Conservation (phyloP, 1,140 invertebrate species). For the Panagrolaimus sp. region DNA sequence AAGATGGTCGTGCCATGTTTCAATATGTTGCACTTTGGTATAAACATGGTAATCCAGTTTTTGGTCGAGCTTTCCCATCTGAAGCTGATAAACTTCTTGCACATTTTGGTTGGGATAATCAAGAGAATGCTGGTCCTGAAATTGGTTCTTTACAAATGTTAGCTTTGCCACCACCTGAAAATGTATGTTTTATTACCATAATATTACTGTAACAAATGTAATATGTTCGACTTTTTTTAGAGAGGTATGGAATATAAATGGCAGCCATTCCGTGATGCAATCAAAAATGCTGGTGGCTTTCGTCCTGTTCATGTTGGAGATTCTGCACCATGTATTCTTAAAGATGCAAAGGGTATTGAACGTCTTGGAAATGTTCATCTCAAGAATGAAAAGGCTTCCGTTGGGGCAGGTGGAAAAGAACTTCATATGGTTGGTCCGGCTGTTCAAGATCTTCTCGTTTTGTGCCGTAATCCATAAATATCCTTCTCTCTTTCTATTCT, state of each 20-base stretch:
- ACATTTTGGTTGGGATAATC: slow-evolving; percentile 32
- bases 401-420: slow-evolving; percentile 16
- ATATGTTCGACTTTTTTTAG: slow-evolving; percentile 1
- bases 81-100: slow-evolving; percentile 19
- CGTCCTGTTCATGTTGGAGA: slow-evolving; percentile 32
- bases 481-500: no score
- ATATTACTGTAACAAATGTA: background rate
- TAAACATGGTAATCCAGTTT: slow-evolving; percentile 38
- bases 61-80: slow-evolving; percentile 29
- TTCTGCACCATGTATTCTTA: slow-evolving; percentile 16
- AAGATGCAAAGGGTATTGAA: slow-evolving; percentile 17
- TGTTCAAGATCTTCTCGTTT: background rate
- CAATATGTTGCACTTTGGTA: slow-evolving; percentile 41
- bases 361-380: slow-evolving; percentile 16
- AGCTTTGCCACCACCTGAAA: slow-evolving; percentile 1
- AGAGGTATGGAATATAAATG: slow-evolving; percentile 28
- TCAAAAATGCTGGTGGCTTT: slow-evolving; percentile 26
- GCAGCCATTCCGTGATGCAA: slow-evolving; percentile 20
- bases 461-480: slow-evolving; percentile 8
- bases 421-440: background rate
- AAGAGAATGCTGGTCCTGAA: slow-evolving; percentile 35
- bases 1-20: slow-evolving; percentile 21
- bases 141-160: slow-evolving; percentile 33
- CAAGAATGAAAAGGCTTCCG: slow-evolving; percentile 16
- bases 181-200: slow-evolving; percentile 4